Evolutionary conservation across 2,113 vertebrate genomes (phyloP), one percentile per base, ranked within the genome.

Genomic region (Sapayoa aenigma): DNA sequence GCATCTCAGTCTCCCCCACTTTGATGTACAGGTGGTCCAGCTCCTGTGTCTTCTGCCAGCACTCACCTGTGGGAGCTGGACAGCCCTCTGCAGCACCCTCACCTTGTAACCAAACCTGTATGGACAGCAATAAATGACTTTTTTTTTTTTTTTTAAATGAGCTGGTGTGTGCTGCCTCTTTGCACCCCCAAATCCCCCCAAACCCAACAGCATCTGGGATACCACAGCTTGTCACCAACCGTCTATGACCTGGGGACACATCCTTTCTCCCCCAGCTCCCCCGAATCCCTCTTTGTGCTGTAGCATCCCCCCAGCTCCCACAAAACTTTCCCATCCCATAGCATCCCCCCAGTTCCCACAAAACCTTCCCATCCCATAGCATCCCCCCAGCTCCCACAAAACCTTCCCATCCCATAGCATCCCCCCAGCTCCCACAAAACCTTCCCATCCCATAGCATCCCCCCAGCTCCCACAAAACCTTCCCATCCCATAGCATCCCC

Each of bases 21-120:
- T 14, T 0, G 1, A 62, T 30, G 53, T 30, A 41, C 0, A 1
- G 53, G 50, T 1, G 1, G 35, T 12, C 49, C 3, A 0, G 50
- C 22, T 25, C 37, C 19, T 0, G 2, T 52, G 47, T 27, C 23
- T 87, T 76, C 39, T 50, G 47, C 55, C 9, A 30, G 50, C 2
- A 14, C 69, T 76, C 3, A 2, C 25, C 73, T 3, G 6, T 2
- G 3, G 80, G 74, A 90, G 76, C 56, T 14, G 41, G 41, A 15
- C 2, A 1, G 14, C 62, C 3, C 14, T 37, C 65, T 23, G 65
- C 66, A 74, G 33, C 71, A 71, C 62, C 63, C 58, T 24, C 2
- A 23, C 80, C 55, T 81, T 81, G 22, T 67, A 78, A 49, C 25
- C 60, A 28, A 49, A 89, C 28, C 41, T 30, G 46, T 76, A 41